A percentile compares a stretch with the other conserved stretches of the same genome.
Evolutionary conservation across 2,888 invertebrate species (phyloP).

Genomic region (Pseudococcus longispinus): DNA sequence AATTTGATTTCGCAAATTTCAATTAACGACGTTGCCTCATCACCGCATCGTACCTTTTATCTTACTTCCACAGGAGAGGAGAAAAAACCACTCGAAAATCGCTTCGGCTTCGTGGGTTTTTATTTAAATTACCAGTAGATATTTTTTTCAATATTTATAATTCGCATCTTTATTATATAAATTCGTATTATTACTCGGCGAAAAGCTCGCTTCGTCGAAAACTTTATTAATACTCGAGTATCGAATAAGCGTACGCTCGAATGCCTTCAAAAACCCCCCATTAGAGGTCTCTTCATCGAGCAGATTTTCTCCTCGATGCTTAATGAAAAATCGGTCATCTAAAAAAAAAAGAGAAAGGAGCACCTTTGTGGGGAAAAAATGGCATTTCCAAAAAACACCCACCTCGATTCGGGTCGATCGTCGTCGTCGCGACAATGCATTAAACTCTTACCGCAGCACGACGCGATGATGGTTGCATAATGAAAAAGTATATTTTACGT

Average conservation of each 20-base stretch:
- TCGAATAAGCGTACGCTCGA: neutral
- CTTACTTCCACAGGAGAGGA: neutral
- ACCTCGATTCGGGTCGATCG: neutral
- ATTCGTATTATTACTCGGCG: neutral
- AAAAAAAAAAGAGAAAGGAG: neutral
- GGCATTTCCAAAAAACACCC: too few relatives aligned
- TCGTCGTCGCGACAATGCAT: neutral
- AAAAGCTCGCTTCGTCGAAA: neutral
- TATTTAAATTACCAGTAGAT: neutral
- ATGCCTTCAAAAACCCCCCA: neutral
- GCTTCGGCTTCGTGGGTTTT: neutral
- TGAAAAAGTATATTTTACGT: neutral
- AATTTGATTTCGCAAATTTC: neutral
- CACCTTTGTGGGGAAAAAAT: too few relatives aligned
- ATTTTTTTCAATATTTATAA: neutral
- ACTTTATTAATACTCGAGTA: slow-evolving; percentile 12
- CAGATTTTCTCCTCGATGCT: neutral
- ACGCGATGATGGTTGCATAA: neutral
- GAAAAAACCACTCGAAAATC: neutral
- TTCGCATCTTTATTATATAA: neutral
- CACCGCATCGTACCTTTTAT: neutral
- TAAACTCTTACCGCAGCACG: neutral
- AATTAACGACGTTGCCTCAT: neutral
- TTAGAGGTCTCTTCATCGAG: neutral
- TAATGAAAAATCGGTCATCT: neutral